A percentile compares a stretch with the other conserved stretches of the same genome.
These are phyloP conservation scores for Agriotes lineatus DNA, from an alignment of 2,888 invertebrate species.

Conservation along the genomic window DNA sequence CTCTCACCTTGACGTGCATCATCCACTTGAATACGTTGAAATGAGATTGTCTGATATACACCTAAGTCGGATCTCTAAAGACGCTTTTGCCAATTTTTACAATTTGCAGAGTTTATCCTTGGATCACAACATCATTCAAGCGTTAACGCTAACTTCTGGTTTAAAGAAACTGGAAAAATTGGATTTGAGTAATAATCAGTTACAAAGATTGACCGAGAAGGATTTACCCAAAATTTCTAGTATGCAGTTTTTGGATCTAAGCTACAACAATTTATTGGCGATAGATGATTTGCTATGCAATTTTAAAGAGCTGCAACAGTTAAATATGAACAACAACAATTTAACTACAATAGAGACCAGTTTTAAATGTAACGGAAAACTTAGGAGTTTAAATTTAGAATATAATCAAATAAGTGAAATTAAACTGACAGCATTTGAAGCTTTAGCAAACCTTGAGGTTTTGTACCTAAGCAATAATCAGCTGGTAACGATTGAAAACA, in stretches of 20 bases:
- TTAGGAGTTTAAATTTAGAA: conserved; percentile 19
- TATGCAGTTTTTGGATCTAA: neutral
- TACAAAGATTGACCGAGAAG: neutral
- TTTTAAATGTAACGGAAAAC: conserved; percentile 21
- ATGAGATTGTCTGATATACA: conserved; percentile 4
- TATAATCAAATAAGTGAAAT: conserved; percentile 23
- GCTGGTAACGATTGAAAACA: conserved; percentile 60
- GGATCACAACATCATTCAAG: conserved; percentile 11
- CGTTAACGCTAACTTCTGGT: neutral
- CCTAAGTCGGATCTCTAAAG: neutral
- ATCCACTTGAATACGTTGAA: conserved; percentile 5
- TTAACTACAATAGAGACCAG: conserved; percentile 58
- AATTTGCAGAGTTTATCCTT: conserved; percentile 4
- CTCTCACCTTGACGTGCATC: neutral
- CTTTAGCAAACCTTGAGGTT: conserved; percentile 57
- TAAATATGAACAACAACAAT: conserved; percentile 56
- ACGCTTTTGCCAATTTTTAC: conserved; percentile 10
- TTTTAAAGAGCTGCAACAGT: conserved; percentile 13
- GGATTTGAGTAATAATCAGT: conserved; percentile 10
- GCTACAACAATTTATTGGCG: neutral
- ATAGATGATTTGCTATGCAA: conserved; percentile 2
- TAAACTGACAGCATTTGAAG: neutral
- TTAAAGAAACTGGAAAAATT: conserved; percentile 3
- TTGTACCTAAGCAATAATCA: conserved; percentile 62
- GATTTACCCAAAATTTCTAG: conserved; percentile 4